Evolutionary conservation across 2,888 invertebrate genomes (phyloP).

Genomic region (Synanthedon tipuliformis): DNA sequence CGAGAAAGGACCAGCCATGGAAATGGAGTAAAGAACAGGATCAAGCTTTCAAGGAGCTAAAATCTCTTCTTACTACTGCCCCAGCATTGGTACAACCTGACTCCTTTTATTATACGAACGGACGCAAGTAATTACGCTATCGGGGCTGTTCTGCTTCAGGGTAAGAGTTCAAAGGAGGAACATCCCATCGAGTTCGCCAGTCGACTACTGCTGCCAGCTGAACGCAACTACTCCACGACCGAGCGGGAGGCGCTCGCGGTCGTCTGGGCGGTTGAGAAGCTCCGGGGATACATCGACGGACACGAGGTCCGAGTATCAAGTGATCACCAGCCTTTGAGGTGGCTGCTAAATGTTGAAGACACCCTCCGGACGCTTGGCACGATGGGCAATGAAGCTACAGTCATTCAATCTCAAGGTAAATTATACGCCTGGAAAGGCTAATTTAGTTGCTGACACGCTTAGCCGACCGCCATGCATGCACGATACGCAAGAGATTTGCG

Average conservation of each 20-base stretch:
- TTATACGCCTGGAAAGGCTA: conserved; percentile 28
- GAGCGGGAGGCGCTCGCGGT: conserved; percentile 31
- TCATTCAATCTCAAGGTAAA: conserved; percentile 28
- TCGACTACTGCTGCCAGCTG: conserved; percentile 14
- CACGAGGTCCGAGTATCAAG: conserved; percentile 28
- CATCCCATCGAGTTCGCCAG: conserved; percentile 16
- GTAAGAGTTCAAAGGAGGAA: conserved; percentile 10
- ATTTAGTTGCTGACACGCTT: conserved; percentile 36
- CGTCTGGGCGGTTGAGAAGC: conserved; percentile 13
- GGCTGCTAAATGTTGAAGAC: conserved; percentile 31
- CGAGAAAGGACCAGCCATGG: conserved; percentile 12
- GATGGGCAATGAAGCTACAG: conserved; percentile 40
- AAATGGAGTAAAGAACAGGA: conserved; percentile 3
- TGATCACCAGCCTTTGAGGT: conserved; percentile 41
- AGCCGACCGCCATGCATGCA: conserved; percentile 10
- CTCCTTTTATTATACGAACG: conserved; percentile 13
- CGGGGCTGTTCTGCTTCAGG: conserved; percentile 17
- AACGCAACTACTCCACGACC: conserved; percentile 35
- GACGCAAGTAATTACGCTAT: conserved; percentile 22
- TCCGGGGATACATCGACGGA: conserved; percentile 24
- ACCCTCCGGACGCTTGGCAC: conserved; percentile 30
- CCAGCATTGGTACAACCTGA: conserved; percentile 12
- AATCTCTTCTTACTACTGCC: conserved; percentile 3
- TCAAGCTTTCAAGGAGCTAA: neutral
- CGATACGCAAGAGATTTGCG: neutral